Evolutionary conservation across 2,888 invertebrate species (phyloP).

Genomic region (Ethmia dodecea): DNA sequence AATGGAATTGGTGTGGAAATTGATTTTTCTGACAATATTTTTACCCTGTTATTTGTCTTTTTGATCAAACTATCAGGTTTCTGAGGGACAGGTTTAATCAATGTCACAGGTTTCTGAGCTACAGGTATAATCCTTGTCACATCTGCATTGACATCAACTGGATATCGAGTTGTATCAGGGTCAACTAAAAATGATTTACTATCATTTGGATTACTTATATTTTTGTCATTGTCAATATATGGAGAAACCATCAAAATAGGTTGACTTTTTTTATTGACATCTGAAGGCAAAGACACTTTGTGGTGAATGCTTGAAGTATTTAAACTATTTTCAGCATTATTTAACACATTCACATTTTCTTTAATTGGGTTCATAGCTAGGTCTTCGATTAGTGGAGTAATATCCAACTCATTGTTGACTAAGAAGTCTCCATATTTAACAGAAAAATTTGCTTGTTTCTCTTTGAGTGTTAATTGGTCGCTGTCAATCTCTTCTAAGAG

Average conservation of each 20-base stretch:
- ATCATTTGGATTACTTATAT: neutral
- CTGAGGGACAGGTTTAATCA: neutral
- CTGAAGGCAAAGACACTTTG: conserved; percentile 4
- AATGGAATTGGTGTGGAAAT: conserved; percentile 38
- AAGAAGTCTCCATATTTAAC: conserved; percentile 63
- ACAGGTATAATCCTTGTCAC: neutral
- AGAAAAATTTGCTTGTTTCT: conserved; percentile 52
- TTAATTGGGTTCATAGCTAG: neutral
- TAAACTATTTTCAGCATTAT: conserved; percentile 1
- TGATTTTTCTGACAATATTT: conserved; percentile 53
- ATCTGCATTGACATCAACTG: too few species aligned
- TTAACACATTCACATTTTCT: neutral
- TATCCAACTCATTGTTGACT: conserved; percentile 42
- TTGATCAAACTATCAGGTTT: neutral
- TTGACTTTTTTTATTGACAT: conserved; percentile 11
- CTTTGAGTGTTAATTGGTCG: conserved; percentile 39
- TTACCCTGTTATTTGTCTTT: conserved; percentile 34
- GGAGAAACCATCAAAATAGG: conserved; percentile 20
- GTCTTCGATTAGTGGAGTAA: neutral
- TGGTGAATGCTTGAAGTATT: neutral
- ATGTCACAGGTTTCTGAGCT: neutral
- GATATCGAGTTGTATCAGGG: neutral
- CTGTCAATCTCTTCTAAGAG: conserved; percentile 56
- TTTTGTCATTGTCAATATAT: conserved; percentile 2
- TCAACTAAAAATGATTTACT: neutral